These are phyloP conservation scores for Dryococelus australis DNA, from an alignment of 2,888 invertebrate species.

Conservation along the genomic window DNA sequence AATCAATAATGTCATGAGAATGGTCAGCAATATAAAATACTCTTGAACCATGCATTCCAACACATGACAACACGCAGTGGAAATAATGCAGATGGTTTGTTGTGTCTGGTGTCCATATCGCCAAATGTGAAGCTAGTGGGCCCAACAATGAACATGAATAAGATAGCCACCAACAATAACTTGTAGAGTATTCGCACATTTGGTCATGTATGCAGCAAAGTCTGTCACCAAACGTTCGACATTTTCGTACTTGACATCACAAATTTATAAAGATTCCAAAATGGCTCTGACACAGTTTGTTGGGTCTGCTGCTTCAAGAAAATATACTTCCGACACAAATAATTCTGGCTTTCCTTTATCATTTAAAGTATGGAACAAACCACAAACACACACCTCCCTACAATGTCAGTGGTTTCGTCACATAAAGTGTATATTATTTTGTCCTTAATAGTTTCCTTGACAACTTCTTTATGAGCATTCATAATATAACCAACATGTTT, in stretches of 20 bases:
- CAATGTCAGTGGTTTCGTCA: background rate
- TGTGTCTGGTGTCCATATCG: background rate
- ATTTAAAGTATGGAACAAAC: background rate
- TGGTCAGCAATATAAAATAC: background rate
- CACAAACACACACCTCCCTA: constrained; percentile 18
- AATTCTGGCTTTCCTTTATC: background rate
- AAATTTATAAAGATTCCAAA: background rate
- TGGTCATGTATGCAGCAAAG: no score
- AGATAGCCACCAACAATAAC: background rate
- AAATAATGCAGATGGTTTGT: background rate
- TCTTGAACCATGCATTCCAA: background rate
- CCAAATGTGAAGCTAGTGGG: background rate
- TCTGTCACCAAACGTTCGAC: background rate
- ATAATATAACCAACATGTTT: background rate
- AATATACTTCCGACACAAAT: background rate
- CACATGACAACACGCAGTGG: background rate
- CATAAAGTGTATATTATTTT: background rate
- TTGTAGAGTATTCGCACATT: background rate
- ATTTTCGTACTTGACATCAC: background rate
- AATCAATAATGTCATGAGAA: no score
- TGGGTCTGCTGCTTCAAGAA: background rate
- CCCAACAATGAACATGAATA: constrained; percentile 4
- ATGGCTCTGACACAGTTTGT: background rate
- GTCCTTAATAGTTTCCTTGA: background rate
- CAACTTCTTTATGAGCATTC: background rate